These are phyloP conservation scores for Drosophila arawakana DNA, from an alignment of 1,140 invertebrate species.

Conservation along the genomic window DNA sequence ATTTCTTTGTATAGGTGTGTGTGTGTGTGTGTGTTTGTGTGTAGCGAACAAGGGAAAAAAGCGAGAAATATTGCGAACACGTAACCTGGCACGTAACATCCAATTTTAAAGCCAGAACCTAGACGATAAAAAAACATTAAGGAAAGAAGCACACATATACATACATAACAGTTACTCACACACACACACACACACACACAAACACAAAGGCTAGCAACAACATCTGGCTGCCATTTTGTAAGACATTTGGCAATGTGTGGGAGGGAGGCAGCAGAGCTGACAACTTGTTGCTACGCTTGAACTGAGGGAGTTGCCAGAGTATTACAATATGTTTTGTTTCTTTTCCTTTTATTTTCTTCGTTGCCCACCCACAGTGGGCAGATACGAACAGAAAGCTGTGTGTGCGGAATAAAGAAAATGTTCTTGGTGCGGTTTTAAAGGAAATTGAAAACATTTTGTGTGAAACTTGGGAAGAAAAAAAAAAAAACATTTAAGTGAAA, in stretches of 20 bases:
- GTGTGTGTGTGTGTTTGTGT: conserved; percentile 27
- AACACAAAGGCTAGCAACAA: conserved; percentile 1
- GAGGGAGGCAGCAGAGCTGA: background rate
- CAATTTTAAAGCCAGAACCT: conserved; percentile 34
- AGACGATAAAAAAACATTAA: conserved; percentile 22
- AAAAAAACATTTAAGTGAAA: conserved; percentile 28
- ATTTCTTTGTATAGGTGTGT: conserved; percentile 1
- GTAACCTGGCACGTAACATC: conserved; percentile 27
- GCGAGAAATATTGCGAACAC: conserved; percentile 34
- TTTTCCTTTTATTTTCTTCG: no score
- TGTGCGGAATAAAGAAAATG: background rate
- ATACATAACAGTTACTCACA: conserved; percentile 7
- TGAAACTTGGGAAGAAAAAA: background rate
- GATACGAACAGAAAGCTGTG: background rate
- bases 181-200: conserved; percentile 4
- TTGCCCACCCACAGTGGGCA: background rate
- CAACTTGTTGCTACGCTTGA: conserved; percentile 5
- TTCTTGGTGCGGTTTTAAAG: conserved; percentile 3
- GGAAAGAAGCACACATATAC: conserved; percentile 9
- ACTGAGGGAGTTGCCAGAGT: background rate
- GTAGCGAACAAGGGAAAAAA: conserved; percentile 9
- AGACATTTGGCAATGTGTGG: background rate
- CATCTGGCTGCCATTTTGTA: conserved; percentile 21
- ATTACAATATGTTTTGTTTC: background rate
- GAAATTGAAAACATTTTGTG: conserved; percentile 8